Percentiles rank a stretch among this genome's conserved stretches.
These are phyloP conservation scores for Vulpes lagopus DNA, from an alignment of 2,113 vertebrate species.

Conservation along the genomic window DNA sequence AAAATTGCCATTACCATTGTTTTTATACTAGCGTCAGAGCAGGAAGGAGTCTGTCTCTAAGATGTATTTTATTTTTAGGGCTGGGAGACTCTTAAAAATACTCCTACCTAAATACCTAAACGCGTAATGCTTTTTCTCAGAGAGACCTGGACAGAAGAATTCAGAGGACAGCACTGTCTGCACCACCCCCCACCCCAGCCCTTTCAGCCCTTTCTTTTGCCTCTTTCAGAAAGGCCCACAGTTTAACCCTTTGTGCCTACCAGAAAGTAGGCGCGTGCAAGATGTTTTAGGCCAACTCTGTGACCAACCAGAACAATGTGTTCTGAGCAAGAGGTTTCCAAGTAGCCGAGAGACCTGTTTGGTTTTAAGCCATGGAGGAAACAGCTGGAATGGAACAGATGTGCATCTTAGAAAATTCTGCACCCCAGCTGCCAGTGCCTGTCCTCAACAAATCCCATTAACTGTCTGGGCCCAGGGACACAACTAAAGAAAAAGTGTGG, in stretches of 20 bases:
- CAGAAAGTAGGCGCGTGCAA: not conserved
- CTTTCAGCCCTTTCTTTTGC: not conserved
- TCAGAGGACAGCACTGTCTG: not conserved
- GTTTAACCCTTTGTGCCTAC: conserved; percentile 16
- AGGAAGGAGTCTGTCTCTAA: conserved; percentile 26
- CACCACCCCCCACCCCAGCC: too few relatives aligned
- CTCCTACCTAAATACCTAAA: conserved; percentile 37
- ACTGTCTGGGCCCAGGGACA: conserved; percentile 62
- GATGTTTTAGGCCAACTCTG: not conserved
- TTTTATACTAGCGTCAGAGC: conserved; percentile 66
- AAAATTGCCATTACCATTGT: conserved; percentile 55
- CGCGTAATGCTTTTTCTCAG: not conserved
- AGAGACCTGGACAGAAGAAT: not conserved
- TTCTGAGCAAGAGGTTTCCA: conserved; percentile 74
- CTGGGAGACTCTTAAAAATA: conserved; percentile 63
- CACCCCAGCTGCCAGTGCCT: conserved; percentile 76
- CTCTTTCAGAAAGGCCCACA: not conserved
- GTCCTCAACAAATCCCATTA: conserved; percentile 72
- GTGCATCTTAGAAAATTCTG: conserved; percentile 76
- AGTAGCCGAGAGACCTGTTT: conserved; percentile 65
- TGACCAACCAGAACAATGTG: conserved; percentile 46
- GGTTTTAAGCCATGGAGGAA: conserved; percentile 74
- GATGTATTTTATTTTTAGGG: conserved; percentile 57
- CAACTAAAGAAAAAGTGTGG: conserved; percentile 10
- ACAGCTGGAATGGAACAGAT: conserved; percentile 83